Percentiles rank a stretch among this genome's conserved stretches.
These are phyloP conservation scores for Virgularia gustaviana DNA, from an alignment of 92 coral and sea anemone species.

Conservation along the genomic window DNA sequence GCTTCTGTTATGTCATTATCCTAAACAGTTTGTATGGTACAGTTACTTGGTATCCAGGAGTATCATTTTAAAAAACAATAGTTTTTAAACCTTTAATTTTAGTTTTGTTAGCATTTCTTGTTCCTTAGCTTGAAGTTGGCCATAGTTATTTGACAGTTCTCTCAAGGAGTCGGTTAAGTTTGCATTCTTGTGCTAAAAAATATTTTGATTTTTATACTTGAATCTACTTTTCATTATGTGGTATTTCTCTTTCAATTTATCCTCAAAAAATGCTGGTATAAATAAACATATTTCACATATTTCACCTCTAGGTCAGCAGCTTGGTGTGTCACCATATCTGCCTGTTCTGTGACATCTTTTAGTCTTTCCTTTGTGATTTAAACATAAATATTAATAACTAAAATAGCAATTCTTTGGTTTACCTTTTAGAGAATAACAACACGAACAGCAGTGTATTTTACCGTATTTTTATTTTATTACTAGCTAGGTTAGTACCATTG, in stretches of 20 bases:
- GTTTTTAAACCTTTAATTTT: conserved; percentile 90
- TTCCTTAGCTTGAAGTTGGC: conserved; percentile 97
- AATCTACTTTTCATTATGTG: not conserved
- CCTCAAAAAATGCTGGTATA: not conserved
- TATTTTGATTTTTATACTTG: no score
- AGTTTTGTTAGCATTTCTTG: conserved; percentile 89
- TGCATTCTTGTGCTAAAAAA: conserved; percentile 68
- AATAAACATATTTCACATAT: not conserved
- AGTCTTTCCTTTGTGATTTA: conserved; percentile 63
- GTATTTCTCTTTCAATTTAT: no score
- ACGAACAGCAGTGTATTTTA: no score
- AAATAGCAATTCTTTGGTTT: no score
- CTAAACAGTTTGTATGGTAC: no score
- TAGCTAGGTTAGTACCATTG: conserved; percentile 61
- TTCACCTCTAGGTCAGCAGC: conserved; percentile 85
- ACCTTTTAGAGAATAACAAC: no score
- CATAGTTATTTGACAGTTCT: conserved; percentile 86
- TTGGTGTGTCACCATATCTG: conserved; percentile 80
- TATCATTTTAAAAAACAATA: no score
- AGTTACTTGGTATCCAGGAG: no score
- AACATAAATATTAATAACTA: not conserved
- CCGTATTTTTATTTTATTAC: no score
- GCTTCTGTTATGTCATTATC: not conserved
- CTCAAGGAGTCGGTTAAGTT: conserved; percentile 81
- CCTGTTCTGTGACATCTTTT: conserved; percentile 90